These are phyloP conservation scores for Helobdella robusta DNA, from an alignment of 2,888 invertebrate genomes.

Conservation along the genomic window DNA sequence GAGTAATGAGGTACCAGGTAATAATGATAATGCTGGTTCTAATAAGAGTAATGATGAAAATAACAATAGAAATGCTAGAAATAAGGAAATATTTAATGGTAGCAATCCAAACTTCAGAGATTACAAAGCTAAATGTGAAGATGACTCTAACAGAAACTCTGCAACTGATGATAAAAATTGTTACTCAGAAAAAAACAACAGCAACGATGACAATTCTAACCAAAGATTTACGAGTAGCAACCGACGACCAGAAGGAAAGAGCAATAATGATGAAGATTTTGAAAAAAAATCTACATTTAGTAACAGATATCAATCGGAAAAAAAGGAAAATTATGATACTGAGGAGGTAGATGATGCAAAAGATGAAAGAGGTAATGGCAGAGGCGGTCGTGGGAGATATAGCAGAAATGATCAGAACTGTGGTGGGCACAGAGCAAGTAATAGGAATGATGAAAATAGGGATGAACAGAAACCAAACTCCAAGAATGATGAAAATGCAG, in stretches of 20 bases:
- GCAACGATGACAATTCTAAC: not conserved
- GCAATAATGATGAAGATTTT: not conserved
- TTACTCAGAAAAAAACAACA: not conserved
- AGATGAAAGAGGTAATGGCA: not conserved
- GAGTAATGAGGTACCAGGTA: not conserved
- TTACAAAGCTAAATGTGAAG: not conserved
- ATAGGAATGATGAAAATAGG: not conserved
- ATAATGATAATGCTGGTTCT: not conserved
- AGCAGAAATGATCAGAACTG: not conserved
- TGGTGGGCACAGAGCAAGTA: not conserved
- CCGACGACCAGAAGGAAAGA: not conserved
- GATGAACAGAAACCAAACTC: not conserved
- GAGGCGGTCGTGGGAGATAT: not conserved
- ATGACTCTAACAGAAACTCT: not conserved
- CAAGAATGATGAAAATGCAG: too few species aligned
- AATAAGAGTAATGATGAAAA: not conserved
- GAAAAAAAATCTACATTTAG: not conserved
- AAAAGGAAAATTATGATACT: constrained; percentile 5
- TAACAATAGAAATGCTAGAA: not conserved
- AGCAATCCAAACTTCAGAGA: not conserved
- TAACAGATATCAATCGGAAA: not conserved
- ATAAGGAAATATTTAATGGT: not conserved
- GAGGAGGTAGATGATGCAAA: not conserved
- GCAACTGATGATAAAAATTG: not conserved
- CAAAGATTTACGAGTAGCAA: not conserved